Evolutionary conservation across 2,113 vertebrate genomes (phyloP).

Genomic region (Lasiurus cinereus): DNA sequence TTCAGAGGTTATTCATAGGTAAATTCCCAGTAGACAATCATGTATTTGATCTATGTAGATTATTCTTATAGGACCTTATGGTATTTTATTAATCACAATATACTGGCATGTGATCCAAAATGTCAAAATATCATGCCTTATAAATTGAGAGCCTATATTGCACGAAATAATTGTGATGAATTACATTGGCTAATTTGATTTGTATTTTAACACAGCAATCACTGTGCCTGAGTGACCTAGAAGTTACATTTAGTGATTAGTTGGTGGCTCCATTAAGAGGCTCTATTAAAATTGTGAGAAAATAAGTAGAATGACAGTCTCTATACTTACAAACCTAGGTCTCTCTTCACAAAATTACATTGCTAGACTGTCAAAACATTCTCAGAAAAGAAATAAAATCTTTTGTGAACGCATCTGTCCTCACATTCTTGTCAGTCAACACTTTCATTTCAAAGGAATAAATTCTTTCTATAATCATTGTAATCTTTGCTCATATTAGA

Average conservation of each 20-base stretch:
- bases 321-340: neutral
- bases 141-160: neutral
- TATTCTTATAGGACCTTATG: constrained; percentile 33
- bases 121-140: constrained; percentile 7
- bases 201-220: neutral
- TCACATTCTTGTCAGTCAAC: constrained; percentile 44
- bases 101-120: neutral
- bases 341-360: neutral
- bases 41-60: constrained; percentile 34
- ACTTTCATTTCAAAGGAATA: constrained; percentile 62
- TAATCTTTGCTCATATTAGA: neutral
- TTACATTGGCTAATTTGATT: constrained; percentile 44
- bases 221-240: neutral
- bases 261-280: neutral
- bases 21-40: constrained; percentile 35
- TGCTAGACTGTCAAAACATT: constrained; percentile 46
- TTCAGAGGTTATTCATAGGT: constrained; percentile 53
- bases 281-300: neutral
- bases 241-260: constrained; percentile 21
- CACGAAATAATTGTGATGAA: constrained; percentile 19
- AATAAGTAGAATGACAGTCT: neutral
- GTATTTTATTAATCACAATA: constrained; percentile 56
- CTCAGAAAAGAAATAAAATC: constrained; percentile 24
- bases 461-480: constrained; percentile 21
- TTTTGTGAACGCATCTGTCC: constrained; percentile 42